These are phyloP conservation scores for Zaprionus bogoriensis DNA, from an alignment of 2,888 invertebrate genomes.

Conservation along the genomic window DNA sequence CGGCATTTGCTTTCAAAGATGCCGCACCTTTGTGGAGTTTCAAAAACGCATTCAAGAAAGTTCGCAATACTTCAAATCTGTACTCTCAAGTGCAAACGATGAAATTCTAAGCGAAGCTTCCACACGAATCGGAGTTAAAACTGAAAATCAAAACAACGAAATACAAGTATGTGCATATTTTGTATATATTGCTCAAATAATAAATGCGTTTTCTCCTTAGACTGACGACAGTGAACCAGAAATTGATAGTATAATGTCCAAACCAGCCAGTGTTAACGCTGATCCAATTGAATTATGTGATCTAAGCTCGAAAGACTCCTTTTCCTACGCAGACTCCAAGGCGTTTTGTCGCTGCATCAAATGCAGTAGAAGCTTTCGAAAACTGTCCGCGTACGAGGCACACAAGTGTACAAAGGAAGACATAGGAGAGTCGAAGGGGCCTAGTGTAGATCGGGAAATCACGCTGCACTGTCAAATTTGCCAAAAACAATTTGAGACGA, in stretches of 20 bases:
- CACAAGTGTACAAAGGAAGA: slow-evolving; percentile 16
- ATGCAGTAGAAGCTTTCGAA: slow-evolving; percentile 24
- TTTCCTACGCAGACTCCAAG: neutral
- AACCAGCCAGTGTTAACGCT: neutral
- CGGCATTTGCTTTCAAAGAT: slow-evolving; percentile 30
- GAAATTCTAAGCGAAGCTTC: neutral
- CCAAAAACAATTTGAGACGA: slow-evolving; percentile 16
- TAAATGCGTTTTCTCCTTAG: neutral
- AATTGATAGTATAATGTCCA: neutral
- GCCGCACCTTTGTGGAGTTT: slow-evolving; percentile 28
- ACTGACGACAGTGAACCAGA: slow-evolving; percentile 3
- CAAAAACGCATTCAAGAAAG: slow-evolving; percentile 19
- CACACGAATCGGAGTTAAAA: neutral
- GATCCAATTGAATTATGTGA: slow-evolving; percentile 12
- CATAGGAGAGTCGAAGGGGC: neutral
- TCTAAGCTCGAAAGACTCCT: neutral
- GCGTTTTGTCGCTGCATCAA: slow-evolving; percentile 7
- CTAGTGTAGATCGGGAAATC: neutral
- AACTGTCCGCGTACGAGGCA: slow-evolving; percentile 7
- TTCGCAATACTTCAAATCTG: slow-evolving; percentile 23
- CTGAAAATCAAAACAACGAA: neutral
- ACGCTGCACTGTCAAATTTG: slow-evolving; percentile 17
- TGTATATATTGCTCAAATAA: neutral
- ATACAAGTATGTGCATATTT: slow-evolving; percentile 5
- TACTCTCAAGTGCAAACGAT: slow-evolving; percentile 9